Evolutionary conservation across 2,113 vertebrate genomes (phyloP), one percentile per base, ranked within the genome.

Genomic region (Indicator indicator): DNA sequence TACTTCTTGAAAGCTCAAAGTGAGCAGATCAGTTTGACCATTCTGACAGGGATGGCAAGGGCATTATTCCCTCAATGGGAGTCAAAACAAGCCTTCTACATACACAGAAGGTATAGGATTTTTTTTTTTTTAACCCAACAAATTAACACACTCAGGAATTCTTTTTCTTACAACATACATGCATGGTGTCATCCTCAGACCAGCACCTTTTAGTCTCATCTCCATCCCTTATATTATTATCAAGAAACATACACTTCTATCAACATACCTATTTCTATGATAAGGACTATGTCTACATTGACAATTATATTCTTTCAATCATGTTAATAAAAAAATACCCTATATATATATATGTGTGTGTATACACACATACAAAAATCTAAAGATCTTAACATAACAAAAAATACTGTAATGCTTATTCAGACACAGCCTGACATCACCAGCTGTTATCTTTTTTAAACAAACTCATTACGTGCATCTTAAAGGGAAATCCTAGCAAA

Each of bases 31-130:
- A 54, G 10, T 59, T 83, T 76, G 60, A 32, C 78, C 26, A 90
- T 23, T 44, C 62, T 36, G 30, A 48, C 71, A 15, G 59, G 12
- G 19, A 77, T 28, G 19, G 42, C 38, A 74, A 71, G 18, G 44
- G 13, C n/a, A 60, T 26, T 82, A 55, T 28, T 68, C 64, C 69
- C 36, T 21, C 38, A 81, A 60, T 1, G 4, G 33, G 48, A 78
- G 75, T 69, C 38, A 78, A 67, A 91, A 60, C 16, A 60, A 72
- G 64, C 32, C 46, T 79, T 63, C 42, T 17, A 58, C 30, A 58
- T 5, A 13, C 0, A 70, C 5, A 38, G 12, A 46, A 76, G 5
- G 11, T 1, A 28, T 0, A 40, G 24, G 16, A 24, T 27, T 65
- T 30, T 21, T 55, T 40, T 40, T 33, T 15, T 17, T 4, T 71